Evolutionary conservation across 2,113 vertebrate genomes (phyloP).

Genomic region (Burhinus bistriatus): DNA sequence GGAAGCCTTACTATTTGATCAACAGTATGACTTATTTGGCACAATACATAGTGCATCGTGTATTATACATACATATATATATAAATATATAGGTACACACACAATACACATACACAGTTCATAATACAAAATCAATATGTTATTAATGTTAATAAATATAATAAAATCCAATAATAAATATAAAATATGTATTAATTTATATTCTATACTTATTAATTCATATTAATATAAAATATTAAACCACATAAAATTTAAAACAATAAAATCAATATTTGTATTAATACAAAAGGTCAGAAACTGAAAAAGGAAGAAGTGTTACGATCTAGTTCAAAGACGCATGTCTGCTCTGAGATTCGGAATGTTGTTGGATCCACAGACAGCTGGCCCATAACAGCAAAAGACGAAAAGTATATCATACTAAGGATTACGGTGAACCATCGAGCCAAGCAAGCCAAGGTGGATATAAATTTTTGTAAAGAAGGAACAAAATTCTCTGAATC

Average conservation of each 20-base stretch:
- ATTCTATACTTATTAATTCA: neutral
- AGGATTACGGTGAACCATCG: neutral
- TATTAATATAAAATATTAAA: neutral
- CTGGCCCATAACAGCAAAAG: neutral
- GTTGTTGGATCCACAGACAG: neutral
- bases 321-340: neutral
- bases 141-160: neutral
- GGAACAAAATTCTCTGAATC: neutral
- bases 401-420: neutral
- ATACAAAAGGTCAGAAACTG: neutral
- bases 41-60: neutral
- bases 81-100: too few species aligned
- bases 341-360: neutral
- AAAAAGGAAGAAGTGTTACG: neutral
- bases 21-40: neutral
- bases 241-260: neutral
- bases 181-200: neutral
- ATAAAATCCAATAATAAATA: neutral
- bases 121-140: neutral
- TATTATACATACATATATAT: too few species aligned
- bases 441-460: accelerated
- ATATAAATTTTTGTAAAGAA: neutral
- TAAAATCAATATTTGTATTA: neutral
- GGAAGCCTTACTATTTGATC: neutral
- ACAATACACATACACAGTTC: neutral